Percentiles rank a stretch among this genome's conserved stretches.
Conservation (phyloP, 2,888 invertebrate genomes). For the Clunio marinus region DNA sequence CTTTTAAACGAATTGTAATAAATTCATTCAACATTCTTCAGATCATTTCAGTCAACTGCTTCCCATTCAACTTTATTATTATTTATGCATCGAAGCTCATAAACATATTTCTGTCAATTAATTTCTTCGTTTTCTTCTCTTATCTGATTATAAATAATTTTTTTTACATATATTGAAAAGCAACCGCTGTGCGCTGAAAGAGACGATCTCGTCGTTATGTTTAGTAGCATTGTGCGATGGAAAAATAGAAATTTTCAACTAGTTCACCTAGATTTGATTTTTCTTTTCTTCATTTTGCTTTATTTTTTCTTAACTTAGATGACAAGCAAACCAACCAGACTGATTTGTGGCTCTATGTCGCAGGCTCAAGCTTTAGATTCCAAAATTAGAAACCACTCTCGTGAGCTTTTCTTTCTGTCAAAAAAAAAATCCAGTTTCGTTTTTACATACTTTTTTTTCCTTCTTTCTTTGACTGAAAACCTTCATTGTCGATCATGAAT, state of each 20-base stretch:
- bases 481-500: too few species aligned
- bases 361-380: constrained; percentile 27
- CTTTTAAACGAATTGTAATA: too few species aligned
- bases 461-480: background rate
- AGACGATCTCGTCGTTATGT: too few species aligned
- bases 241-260: constrained; percentile 26
- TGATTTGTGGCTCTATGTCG: constrained; percentile 16
- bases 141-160: background rate
- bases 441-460: background rate
- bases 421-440: constrained; percentile 18
- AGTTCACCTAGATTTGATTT: constrained; percentile 33
- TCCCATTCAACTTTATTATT: background rate
- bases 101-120: background rate
- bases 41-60: background rate
- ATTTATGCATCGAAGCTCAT: background rate
- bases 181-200: too few species aligned
- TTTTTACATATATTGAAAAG: background rate
- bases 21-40: too few species aligned
- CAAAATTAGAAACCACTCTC: constrained; percentile 25
- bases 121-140: background rate
- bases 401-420: constrained; percentile 19
- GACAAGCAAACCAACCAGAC: constrained; percentile 21
- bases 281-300: background rate
- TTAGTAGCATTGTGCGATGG: constrained; percentile 9
- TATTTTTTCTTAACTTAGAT: background rate